Evolutionary conservation across 2,888 invertebrate species (phyloP), one percentile per base, ranked within the genome.

Genomic region (Amblyjoppa fuscipennis): DNA sequence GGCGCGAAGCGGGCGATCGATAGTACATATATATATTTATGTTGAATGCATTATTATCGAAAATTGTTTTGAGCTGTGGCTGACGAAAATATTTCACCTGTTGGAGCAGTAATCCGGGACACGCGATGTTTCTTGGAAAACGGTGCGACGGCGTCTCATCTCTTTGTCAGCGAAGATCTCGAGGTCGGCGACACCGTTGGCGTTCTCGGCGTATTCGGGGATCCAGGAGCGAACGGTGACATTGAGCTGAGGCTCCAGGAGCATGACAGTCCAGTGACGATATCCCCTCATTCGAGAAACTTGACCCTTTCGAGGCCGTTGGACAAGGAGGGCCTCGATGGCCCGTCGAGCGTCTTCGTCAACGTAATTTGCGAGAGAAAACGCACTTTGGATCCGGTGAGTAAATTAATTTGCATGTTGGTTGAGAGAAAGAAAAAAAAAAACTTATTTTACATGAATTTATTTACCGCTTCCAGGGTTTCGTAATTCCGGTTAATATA

Each of bases 121-220:
- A 97, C 97, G 92, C 96, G 98, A 92, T 98, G 98, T 93, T 98
- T 97, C 94, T 95, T 98, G 93, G 97, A 98, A 95, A 98, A 97
- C 91, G 98, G 98, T 53, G 98, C 98, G 68, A 98, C 98, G 0
- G 98, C 98, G 73, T 98, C 98, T 94, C 98, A 97, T 93, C 98
- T 98, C 94, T 97, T 98, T 94, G 97, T 98, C 90, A 97, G 97
- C 93, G 98, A 98, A 95, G 98, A 98, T 92, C 95, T 97, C 70
- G 95, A 96, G 25, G 96, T 98, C 68, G 98, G 98, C 86, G 96
- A 97, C 89, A 95, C 96, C 71, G 96, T 98, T 84, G 98, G 98
- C 94, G 95, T 96, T 34, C 94, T 98, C 70, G 96, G 97, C 76
- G 97, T 98, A 73, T 96, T 97, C 92, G 98, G 98, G 0, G 97